These are phyloP conservation scores for Ellobius talpinus DNA, from an alignment of 2,113 vertebrate species.

Conservation along the genomic window DNA sequence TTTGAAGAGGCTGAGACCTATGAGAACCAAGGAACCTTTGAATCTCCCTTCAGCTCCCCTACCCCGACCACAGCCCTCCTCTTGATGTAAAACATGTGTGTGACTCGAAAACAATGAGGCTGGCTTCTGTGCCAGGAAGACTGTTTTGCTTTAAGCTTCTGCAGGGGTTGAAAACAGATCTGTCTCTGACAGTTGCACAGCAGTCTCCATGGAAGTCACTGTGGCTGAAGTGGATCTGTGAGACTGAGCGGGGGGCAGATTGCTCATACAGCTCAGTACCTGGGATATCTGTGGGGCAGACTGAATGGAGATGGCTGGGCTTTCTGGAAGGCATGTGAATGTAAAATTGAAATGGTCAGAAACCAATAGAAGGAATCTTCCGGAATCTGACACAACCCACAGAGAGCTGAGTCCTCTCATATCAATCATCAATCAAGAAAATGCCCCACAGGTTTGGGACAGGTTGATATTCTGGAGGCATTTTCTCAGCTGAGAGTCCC, in stretches of 20 bases:
- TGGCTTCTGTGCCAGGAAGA: slow-evolving; percentile 56
- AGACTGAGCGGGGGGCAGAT: neutral
- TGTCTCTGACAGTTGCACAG: neutral
- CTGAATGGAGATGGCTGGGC: neutral
- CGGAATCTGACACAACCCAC: neutral
- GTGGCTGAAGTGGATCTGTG: rapidly evolving
- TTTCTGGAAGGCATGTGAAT: neutral
- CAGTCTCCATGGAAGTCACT: neutral
- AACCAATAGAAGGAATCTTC: neutral
- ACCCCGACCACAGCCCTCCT: slow-evolving; percentile 70
- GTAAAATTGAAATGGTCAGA: neutral
- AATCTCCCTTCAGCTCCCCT: slow-evolving; percentile 69
- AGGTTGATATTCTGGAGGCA: neutral
- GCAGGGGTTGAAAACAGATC: slow-evolving; percentile 65
- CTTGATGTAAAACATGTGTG: slow-evolving; percentile 82
- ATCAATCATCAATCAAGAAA: neutral
- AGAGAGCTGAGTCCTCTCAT: neutral
- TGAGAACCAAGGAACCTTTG: slow-evolving; percentile 72
- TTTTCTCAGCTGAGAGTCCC: neutral
- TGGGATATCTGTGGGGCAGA: neutral
- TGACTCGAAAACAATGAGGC: slow-evolving; percentile 72
- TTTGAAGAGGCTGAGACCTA: slow-evolving; percentile 79
- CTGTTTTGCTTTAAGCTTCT: slow-evolving; percentile 55
- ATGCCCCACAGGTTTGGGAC: neutral
- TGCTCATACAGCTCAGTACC: neutral